A percentile compares a stretch with the other conserved stretches of the same genome.
Conservation (phyloP, 2,113 vertebrate species). For the Cinclus mexicanus region DNA sequence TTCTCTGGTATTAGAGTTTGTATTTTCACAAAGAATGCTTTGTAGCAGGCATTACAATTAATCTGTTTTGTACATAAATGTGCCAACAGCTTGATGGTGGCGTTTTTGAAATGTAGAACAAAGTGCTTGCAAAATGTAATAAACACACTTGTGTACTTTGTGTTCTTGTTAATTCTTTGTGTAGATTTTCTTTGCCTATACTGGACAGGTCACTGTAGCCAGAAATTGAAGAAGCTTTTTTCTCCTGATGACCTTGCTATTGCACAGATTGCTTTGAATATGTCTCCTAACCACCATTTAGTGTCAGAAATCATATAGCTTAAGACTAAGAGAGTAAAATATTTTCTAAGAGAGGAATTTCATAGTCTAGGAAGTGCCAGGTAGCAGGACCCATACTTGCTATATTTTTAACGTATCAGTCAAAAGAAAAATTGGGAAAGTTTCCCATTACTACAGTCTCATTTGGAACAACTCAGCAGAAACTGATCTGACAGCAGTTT, state of each 20-base stretch:
- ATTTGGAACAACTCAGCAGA: background rate
- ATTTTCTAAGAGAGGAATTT: background rate
- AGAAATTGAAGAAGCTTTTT: background rate
- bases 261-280: background rate
- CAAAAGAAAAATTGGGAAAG: background rate
- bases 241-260: background rate
- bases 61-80: constrained; percentile 99
- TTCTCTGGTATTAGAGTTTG: constrained; percentile 95
- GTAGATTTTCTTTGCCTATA: background rate
- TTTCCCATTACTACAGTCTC: background rate
- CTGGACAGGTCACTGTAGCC: background rate
- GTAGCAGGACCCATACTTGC: background rate
- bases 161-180: constrained; percentile 78
- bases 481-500: background rate
- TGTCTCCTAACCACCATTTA: background rate
- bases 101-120: constrained; percentile 99
- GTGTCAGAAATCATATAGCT: background rate
- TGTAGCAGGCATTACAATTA: constrained; percentile 93
- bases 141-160: constrained; percentile 98
- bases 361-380: background rate
- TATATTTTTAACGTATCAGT: background rate
- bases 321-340: background rate
- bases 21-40: constrained; percentile 98
- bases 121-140: constrained; percentile 99
- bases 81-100: constrained; percentile 99